Evolutionary conservation across 2,113 vertebrate species (phyloP).

Genomic region (Phaethornis superciliosus): DNA sequence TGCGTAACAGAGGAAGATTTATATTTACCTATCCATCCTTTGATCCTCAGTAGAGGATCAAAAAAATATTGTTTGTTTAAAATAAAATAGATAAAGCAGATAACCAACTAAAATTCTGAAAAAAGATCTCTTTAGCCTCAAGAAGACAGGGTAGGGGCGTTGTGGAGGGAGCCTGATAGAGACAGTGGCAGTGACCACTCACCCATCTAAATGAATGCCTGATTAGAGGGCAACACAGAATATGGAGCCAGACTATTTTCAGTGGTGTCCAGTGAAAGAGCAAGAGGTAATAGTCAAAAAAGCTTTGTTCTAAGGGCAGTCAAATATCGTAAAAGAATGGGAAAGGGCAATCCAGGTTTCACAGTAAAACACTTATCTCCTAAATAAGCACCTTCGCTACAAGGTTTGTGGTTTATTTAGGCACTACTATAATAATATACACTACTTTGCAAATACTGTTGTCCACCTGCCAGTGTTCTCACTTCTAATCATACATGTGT

Average conservation of each 20-base stretch:
- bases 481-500: fast-evolving
- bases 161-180: too few species aligned
- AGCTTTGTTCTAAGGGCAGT: not conserved
- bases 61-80: not conserved
- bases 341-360: not conserved
- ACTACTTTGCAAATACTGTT: too few species aligned
- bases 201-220: not conserved
- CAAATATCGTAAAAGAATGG: not conserved
- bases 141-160: not conserved
- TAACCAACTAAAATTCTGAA: not conserved
- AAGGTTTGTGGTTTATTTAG: not conserved
- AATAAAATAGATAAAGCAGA: not conserved
- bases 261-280: not conserved
- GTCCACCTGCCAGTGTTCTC: not conserved
- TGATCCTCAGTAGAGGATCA: not conserved
- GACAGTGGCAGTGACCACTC: not conserved
- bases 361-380: not conserved
- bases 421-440: not conserved
- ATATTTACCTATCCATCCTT: not conserved
- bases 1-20: not conserved
- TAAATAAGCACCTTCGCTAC: not conserved
- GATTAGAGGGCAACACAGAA: not conserved
- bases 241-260: not conserved
- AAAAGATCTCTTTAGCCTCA: not conserved
- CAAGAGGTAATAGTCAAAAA: not conserved